A percentile compares a stretch with the other conserved stretches of the same genome.
phyloP scores from a whole-genome alignment of 2,888 invertebrate species.

The Liopterus haemorrhoidalis region DNA sequence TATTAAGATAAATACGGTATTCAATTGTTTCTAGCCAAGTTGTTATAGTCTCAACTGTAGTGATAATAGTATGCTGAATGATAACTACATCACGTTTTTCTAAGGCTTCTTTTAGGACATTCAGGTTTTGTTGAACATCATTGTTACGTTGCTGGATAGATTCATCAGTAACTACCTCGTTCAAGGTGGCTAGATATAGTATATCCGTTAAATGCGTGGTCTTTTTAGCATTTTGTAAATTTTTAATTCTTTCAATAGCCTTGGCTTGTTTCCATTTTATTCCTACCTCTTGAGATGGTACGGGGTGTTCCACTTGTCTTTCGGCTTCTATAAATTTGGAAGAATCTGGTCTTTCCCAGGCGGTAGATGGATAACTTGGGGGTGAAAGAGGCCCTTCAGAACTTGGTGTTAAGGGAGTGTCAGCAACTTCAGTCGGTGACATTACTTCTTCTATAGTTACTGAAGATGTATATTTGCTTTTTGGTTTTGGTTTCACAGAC shows the following conservation, averaged over 20 bases:
- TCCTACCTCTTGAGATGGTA: constrained; percentile 41
- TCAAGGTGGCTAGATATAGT: constrained; percentile 56
- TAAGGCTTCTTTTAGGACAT: constrained; percentile 54
- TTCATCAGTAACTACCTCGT: constrained; percentile 52
- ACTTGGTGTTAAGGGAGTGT: constrained; percentile 49
- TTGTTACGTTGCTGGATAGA: constrained; percentile 51
- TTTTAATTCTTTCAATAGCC: constrained; percentile 52
- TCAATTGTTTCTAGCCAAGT: constrained; percentile 82
- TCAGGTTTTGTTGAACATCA: constrained; percentile 57
- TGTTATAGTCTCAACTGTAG: constrained; percentile 73
- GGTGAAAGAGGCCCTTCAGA: constrained; percentile 42
- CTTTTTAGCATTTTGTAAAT: constrained; percentile 50
- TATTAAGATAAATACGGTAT: constrained; percentile 62
- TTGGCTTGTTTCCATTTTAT: constrained; percentile 52
- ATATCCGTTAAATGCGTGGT: constrained; percentile 56
- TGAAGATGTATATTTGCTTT: constrained; percentile 45
- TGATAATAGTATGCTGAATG: constrained; percentile 65
- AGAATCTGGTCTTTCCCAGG: constrained; percentile 33
- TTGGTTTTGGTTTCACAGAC: constrained; percentile 38
- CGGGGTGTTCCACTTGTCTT: constrained; percentile 22
- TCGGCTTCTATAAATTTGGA: constrained; percentile 37
- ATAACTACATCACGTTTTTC: constrained; percentile 52
- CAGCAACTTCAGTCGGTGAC: constrained; percentile 46
- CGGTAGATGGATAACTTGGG: constrained; percentile 36
- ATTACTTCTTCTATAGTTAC: constrained; percentile 52